These are phyloP conservation scores for Peromyscus melanophrys DNA, from an alignment of 2,797 vertebrate species.

Conservation along the genomic window DNA sequence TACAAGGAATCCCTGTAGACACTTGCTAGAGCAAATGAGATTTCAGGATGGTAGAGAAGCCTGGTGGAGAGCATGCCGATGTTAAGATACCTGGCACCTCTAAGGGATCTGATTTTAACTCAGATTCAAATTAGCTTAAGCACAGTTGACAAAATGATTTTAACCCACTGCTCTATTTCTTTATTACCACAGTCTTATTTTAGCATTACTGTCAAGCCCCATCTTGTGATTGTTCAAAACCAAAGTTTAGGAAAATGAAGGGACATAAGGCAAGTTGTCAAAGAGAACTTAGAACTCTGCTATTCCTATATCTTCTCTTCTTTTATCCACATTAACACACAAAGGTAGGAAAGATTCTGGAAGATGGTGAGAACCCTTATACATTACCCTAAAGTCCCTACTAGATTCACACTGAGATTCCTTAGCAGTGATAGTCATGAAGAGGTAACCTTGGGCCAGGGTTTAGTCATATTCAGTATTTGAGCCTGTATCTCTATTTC, in stretches of 20 bases:
- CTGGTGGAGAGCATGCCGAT: not conserved
- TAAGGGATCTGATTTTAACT: not conserved
- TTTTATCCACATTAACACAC: not conserved
- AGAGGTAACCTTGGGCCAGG: not conserved
- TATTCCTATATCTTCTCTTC: not conserved
- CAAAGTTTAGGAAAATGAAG: not conserved
- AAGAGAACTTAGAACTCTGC: not conserved
- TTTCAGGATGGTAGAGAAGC: not conserved
- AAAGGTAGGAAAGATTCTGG: not conserved
- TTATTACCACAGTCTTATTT: not conserved
- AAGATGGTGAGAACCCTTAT: not conserved
- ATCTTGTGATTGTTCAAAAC: not conserved
- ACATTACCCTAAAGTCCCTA: not conserved
- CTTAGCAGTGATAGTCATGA: not conserved
- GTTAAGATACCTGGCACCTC: not conserved
- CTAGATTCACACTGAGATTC: not conserved
- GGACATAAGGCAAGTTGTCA: not conserved
- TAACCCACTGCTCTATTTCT: not conserved
- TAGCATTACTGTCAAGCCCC: not conserved
- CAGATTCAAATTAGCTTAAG: slow-evolving; percentile 26
- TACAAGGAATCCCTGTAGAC: not conserved
- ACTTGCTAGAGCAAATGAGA: not conserved
- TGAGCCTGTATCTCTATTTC: not conserved
- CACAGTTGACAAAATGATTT: not conserved
- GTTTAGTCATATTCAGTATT: not conserved